Conservation (phyloP, 2,113 vertebrate genomes). For the Oreochromis spilurus region DNA sequence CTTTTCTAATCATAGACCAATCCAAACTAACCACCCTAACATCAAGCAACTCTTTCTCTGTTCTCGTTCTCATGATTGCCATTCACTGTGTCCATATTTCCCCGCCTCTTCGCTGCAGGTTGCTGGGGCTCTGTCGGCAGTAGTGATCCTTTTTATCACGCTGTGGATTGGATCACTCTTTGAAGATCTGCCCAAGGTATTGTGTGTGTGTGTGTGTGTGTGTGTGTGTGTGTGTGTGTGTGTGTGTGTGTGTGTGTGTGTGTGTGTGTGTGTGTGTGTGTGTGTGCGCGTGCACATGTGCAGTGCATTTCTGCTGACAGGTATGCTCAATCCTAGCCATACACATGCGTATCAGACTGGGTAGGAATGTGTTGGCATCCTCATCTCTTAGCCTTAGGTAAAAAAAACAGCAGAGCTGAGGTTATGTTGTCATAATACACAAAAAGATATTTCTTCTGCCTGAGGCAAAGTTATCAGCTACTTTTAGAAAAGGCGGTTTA, state of each 20-base stretch:
- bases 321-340: neutral
- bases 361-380: neutral
- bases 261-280: neutral
- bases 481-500: neutral
- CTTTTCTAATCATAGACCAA: neutral
- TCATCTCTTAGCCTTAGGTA: neutral
- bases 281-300: no score
- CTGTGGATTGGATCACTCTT: slow-evolving; percentile 89
- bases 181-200: slow-evolving; percentile 87
- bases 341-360: neutral
- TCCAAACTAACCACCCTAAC: neutral
- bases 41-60: neutral
- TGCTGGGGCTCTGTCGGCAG: slow-evolving; percentile 80
- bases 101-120: slow-evolving; percentile 66
- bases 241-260: neutral
- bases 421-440: neutral
- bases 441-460: neutral
- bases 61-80: neutral
- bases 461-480: neutral
- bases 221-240: no score
- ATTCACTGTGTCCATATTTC: neutral
- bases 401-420: neutral
- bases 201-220: neutral
- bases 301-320: no score
- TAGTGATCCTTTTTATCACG: slow-evolving; percentile 86